A percentile compares a stretch with the other conserved stretches of the same genome.
phyloP scores from a whole-genome alignment of 2,797 vertebrate genomes.

The Typhlichthys eigenmanni region DNA sequence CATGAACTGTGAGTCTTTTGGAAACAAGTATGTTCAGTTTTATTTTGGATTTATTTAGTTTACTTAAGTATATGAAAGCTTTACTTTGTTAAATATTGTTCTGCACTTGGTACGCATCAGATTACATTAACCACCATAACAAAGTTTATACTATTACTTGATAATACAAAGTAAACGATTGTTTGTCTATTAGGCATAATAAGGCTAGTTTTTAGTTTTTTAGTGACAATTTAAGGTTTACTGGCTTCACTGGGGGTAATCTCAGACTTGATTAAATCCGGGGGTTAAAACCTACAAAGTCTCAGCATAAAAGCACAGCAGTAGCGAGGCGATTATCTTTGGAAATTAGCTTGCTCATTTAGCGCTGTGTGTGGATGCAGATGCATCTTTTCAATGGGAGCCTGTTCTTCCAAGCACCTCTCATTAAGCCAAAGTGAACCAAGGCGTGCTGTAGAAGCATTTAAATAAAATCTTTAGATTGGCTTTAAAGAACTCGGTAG shows the following conservation, averaged over 20 bases:
- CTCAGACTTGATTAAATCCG: constrained; percentile 71
- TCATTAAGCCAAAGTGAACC: constrained; percentile 84
- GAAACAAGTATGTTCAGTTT: too few relatives aligned
- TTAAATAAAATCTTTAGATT: constrained; percentile 80
- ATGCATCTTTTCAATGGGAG: constrained; percentile 80
- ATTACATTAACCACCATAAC: too few relatives aligned
- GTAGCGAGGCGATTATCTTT: constrained; percentile 79
- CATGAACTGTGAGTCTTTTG: too few relatives aligned
- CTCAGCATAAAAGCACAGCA: constrained; percentile 71
- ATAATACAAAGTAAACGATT: too few relatives aligned
- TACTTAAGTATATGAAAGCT: too few relatives aligned
- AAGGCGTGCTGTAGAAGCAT: constrained; percentile 81
- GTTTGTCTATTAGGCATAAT: too few relatives aligned
- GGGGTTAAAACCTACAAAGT: constrained; percentile 68
- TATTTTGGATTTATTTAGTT: too few relatives aligned
- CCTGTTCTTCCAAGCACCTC: constrained; percentile 89
- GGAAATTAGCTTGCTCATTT: constrained; percentile 83
- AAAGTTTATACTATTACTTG: too few relatives aligned
- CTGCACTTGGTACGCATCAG: too few relatives aligned
- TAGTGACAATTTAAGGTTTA: constrained; percentile 38
- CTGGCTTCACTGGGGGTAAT: constrained; percentile 57
- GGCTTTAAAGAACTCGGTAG: constrained; percentile 64
- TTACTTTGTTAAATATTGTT: too few relatives aligned
- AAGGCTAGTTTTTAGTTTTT: constrained; percentile 18
- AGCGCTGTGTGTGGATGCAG: constrained; percentile 82